Evolutionary conservation across 1,140 invertebrate genomes (phyloP).

Genomic region (Drosophila carrolli): DNA sequence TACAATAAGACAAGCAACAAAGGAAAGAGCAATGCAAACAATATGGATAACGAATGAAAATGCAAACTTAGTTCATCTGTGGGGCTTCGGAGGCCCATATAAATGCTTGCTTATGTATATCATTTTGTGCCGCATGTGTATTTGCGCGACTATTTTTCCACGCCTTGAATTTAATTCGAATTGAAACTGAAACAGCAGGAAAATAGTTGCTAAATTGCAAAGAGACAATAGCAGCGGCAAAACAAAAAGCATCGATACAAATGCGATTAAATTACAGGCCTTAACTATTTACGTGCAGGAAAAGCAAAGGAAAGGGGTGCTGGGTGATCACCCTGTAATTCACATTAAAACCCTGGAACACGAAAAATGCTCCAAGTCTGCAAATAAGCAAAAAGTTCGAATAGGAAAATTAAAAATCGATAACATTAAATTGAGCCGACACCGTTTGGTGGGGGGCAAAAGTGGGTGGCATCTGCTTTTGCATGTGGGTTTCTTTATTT

Average conservation of each 20-base stretch:
- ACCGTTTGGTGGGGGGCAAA: slow-evolving; percentile 15
- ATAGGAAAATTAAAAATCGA: slow-evolving; percentile 79
- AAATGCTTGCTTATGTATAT: slow-evolving; percentile 63
- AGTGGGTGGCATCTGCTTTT: slow-evolving; percentile 16
- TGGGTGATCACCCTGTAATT: slow-evolving; percentile 36
- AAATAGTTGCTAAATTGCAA: slow-evolving; percentile 58
- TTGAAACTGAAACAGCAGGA: slow-evolving; percentile 46
- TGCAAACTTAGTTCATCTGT: slow-evolving; percentile 52
- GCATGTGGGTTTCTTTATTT: slow-evolving; percentile 16
- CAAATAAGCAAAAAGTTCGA: slow-evolving; percentile 59
- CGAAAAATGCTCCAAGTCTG: slow-evolving; percentile 60
- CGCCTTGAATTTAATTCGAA: slow-evolving; percentile 74
- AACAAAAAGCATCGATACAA: slow-evolving; percentile 67
- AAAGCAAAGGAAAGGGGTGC: not conserved
- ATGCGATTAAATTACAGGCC: slow-evolving; percentile 80
- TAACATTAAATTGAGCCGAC: slow-evolving; percentile 71
- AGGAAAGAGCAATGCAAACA: slow-evolving; percentile 49
- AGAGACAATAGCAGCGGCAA: slow-evolving; percentile 34
- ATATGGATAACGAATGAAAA: slow-evolving; percentile 75
- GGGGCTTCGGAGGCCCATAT: slow-evolving; percentile 56
- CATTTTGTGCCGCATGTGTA: slow-evolving; percentile 37
- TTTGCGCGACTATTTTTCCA: slow-evolving; percentile 74
- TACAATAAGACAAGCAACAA: slow-evolving; percentile 16
- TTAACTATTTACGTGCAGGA: slow-evolving; percentile 44
- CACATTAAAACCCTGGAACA: slow-evolving; percentile 68